These are phyloP conservation scores for Eudasyphora cyanicolor DNA, from an alignment of 2,888 invertebrate genomes.

Conservation along the genomic window DNA sequence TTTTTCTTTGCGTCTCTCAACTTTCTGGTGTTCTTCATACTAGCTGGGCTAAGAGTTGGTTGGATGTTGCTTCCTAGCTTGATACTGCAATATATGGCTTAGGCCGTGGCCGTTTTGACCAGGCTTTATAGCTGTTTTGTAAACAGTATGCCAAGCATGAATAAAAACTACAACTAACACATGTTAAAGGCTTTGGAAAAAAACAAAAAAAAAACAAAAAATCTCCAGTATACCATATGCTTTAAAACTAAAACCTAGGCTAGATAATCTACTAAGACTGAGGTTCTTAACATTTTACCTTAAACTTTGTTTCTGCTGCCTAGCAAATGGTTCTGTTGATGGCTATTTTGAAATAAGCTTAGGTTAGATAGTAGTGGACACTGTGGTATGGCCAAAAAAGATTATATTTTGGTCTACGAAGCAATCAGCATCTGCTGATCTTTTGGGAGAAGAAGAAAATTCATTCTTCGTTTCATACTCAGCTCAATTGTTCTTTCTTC, in stretches of 20 bases:
- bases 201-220: slow-evolving; percentile 1
- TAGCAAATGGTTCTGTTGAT: not conserved
- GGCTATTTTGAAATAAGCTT: too few species aligned
- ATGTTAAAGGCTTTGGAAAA: slow-evolving; percentile 34
- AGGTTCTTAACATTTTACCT: slow-evolving; percentile 20
- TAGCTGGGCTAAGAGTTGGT: not conserved
- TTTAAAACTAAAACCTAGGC: slow-evolving; percentile 41
- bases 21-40: not conserved
- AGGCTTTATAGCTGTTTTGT: slow-evolving; percentile 48
- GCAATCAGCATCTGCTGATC: slow-evolving; percentile 65
- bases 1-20: not conserved
- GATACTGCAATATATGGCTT: not conserved
- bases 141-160: slow-evolving; percentile 44
- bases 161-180: slow-evolving; percentile 59
- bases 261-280: slow-evolving; percentile 57
- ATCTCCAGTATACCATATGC: slow-evolving; percentile 8
- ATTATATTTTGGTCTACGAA: not conserved
- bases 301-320: slow-evolving; percentile 15
- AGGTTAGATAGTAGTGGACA: slow-evolving; percentile 61
- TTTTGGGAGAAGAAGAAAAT: slow-evolving; percentile 18
- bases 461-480: not conserved
- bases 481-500: not conserved
- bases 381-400: not conserved
- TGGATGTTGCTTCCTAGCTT: not conserved
- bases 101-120: too few species aligned